Conservation (phyloP, 64 coral and sea anemone genomes). For the Porites lutea region DNA sequence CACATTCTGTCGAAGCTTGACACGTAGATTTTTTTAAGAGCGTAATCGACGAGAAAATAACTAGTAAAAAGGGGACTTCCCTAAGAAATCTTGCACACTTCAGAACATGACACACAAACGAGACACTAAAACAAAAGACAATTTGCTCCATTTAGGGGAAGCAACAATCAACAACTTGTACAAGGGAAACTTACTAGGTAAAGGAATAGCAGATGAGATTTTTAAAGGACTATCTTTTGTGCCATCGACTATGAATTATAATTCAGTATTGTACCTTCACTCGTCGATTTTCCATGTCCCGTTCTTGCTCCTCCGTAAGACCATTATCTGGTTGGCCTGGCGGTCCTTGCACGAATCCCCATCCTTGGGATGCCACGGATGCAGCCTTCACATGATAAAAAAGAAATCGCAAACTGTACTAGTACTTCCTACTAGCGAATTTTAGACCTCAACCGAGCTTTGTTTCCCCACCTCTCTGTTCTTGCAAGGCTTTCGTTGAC, state of each 20-base stretch:
- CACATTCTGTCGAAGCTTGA: neutral
- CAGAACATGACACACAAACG: neutral
- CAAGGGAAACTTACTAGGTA: too few relatives aligned
- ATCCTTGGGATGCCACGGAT: neutral
- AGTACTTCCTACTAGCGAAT: neutral
- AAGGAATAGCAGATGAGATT: neutral
- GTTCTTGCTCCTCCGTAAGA: neutral
- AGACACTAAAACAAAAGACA: too few relatives aligned
- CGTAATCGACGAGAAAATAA: neutral
- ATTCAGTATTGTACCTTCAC: neutral
- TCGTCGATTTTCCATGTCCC: neutral
- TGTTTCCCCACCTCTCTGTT: neutral
- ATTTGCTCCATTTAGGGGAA: too few relatives aligned
- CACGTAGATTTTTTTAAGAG: neutral
- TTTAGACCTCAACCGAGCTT: neutral
- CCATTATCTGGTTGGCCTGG: neutral
- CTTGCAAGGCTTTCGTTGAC: neutral
- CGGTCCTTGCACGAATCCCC: neutral
- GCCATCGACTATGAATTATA: too few relatives aligned
- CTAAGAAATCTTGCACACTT: neutral
- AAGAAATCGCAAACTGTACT: too few relatives aligned
- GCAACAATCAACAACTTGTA: too few relatives aligned
- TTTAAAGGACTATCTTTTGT: slow-evolving; percentile 11
- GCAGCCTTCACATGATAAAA: too few relatives aligned
- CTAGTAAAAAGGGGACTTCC: neutral